Base-by-base conservation (phyloP, 2,888 invertebrate species). In the Eupsilia transversa region DNA sequence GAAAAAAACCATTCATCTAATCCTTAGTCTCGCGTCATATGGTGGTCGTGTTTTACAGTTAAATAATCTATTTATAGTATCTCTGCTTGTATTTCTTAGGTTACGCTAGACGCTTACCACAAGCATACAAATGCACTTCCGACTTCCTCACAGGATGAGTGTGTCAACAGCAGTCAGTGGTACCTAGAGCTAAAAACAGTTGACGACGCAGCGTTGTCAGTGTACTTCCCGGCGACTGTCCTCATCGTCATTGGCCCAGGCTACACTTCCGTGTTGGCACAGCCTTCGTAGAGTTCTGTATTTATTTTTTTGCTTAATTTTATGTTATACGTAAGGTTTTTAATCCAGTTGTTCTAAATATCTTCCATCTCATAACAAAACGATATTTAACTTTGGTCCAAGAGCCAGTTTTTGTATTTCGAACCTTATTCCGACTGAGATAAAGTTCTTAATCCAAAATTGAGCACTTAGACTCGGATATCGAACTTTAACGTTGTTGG, bases 81-180 rank as follows among this genome's bases (percentile, higher is more conserved):
- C 12, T 23, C 41, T 43, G 7, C 10, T 0, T 38, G 14, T n/a
- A 17, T 54, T 43, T 3, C 9, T 27, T 33, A 38, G n/a, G n/a
- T n/a, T n/a, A n/a, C n/a, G n/a, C n/a, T n/a, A n/a, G n/a, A n/a
- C n/a, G n/a, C n/a, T n/a, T n/a, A n/a, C 46, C 23, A n/a, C 12
- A 3, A n/a, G 84, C 77, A 76, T 84, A 84, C 85, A 23, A 72
- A 82, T 76, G 2, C 0, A 84, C 63, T 77, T 81, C 85, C 82
- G 69, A 60, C 66, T 57, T 60, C 69, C 61, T 67, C 69, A 27
- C 82, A 82, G 82, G 82, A 81, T 63, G 77, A 49, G 23, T 65
- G 69, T 65, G 49, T 63, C 77, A 74, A 12, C n/a, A 20, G 30
- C 61, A 71, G 43, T 56, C 68, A 52, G 33, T 41, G 46, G 43